Base-by-base conservation (phyloP, 2,888 invertebrate genomes). In the Lomographa bimaculata region DNA sequence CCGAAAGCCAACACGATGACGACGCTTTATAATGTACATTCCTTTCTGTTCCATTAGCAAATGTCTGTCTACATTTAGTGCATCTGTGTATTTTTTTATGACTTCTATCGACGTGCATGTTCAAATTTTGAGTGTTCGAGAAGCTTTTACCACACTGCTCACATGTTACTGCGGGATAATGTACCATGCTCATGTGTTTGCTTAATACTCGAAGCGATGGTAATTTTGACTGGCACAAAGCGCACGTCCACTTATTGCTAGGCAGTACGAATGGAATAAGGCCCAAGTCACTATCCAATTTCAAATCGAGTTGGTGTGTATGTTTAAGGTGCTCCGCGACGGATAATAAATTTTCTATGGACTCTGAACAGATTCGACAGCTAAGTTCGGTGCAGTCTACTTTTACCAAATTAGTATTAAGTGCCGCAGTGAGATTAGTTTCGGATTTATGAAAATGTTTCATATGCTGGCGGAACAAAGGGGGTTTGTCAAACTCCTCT, bases 311-410 rank as follows among this genome's bases (percentile, higher is more conserved):
- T 2, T 58, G 36, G 21, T 81, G 81, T 0, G 17, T 48, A 4
- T 33, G 14, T 1, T 50, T 47, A 1, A 81, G 54, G 43, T 79
- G 79, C 12, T 63, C 43, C 0, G 72, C 63, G 1, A 69, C 40
- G 0, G 51, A 32, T 1, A 54, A 29, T 0, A 75, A n/a, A 0
- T 50, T 46, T 0, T 68, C 61, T 8, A 63, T 70, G 1, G 46
- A 36, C 25, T 58, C 41, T 0, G 37, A 26, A 41, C 81, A 80
- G 0, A 77, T 16, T 5, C 71, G 59, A 54, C 82, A 82, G 5
- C 51, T 50, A 7, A 82, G 40, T 3, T 82, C 68, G 0, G 72
- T 66, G 37, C 76, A 73, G 39, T 82, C 83, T 1, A 70, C 75
- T 56, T 68, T 71, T 1, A 68, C 56, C 7, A 45, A 50, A 1